Percentiles rank a stretch among this genome's conserved stretches.
Conservation (phyloP, 2,888 invertebrate species). For the Pherbina coryleti region DNA sequence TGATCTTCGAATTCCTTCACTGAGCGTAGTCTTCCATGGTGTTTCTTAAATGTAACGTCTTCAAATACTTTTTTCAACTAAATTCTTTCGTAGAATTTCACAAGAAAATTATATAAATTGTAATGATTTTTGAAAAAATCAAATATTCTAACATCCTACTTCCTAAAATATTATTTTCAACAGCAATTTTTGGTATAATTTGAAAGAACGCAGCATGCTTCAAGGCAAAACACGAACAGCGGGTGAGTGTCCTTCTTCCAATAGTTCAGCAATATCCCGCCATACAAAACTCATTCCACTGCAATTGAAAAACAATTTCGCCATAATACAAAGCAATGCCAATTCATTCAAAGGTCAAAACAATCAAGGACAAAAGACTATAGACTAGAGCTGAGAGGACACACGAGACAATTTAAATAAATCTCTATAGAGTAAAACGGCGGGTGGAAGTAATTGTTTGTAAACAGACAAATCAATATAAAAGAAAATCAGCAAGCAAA, state of each 20-base stretch:
- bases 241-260: not conserved
- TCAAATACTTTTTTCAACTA: no score
- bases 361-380: not conserved
- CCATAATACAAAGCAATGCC: not conserved
- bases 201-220: no score
- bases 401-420: constrained; percentile 39
- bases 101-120: no score
- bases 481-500: not conserved
- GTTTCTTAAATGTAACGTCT: no score
- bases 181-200: no score
- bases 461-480: constrained; percentile 21
- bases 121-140: no score
- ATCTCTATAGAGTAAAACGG: constrained; percentile 31
- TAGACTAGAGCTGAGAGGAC: constrained; percentile 1
- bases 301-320: not conserved
- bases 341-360: constrained; percentile 4
- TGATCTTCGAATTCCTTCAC: no score
- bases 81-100: no score
- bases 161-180: no score
- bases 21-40: no score
- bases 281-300: constrained; percentile 21
- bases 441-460: constrained; percentile 12
- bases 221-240: not conserved
- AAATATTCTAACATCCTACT: no score
- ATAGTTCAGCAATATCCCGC: not conserved